Base-by-base conservation (phyloP, 2,797 vertebrate species). In the Lepus townsendii region DNA sequence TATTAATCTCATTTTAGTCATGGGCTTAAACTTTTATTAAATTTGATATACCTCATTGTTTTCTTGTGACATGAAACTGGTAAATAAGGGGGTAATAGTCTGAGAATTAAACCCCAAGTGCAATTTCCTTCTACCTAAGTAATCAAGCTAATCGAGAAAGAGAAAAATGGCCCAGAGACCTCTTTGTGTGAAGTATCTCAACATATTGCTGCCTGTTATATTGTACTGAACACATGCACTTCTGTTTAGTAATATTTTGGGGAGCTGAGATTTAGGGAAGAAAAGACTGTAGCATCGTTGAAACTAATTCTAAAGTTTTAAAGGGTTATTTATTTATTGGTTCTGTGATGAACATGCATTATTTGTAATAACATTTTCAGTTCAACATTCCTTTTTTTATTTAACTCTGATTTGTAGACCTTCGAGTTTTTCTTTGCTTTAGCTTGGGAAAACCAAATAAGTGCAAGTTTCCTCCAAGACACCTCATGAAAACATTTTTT, bases 401-500 rank as follows among this genome's bases (percentile, higher is more conserved):
- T 97, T 96, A 96, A 95, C 95, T 96, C 90, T 90, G 96, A 92
- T 95, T 97, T 97, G 96, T 90, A 97, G 96, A 97, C 97, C 96
- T 96, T 96, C n/a, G 86, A 95, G 95, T 96, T 97, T 97, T 97
- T 96, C 96, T 96, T 96, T 97, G 96, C 96, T 97, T 96, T 95
- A 96, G 96, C 96, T 96, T 92, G 95, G 96, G 96, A 92, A 97
- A 96, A 97, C 96, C 96, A 97, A 97, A 97, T 97, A 97, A 97
- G 92, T 97, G 97, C 96, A 97, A 96, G 95, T 97, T 96, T 97
- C 96, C 97, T 97, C 97, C 97, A 97, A 97, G 96, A 96, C 94
- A 97, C 97, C 97, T 97, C 97, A 97, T 97, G 97, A 97, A 97
- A 97, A 97, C 97, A 97, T 97, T 97, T 97, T 97, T 97, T 96